Percentiles rank a stretch among this genome's conserved stretches.
Evolutionary conservation across 2,113 vertebrate genomes (phyloP).

Genomic region (Corydoras maculifer): DNA sequence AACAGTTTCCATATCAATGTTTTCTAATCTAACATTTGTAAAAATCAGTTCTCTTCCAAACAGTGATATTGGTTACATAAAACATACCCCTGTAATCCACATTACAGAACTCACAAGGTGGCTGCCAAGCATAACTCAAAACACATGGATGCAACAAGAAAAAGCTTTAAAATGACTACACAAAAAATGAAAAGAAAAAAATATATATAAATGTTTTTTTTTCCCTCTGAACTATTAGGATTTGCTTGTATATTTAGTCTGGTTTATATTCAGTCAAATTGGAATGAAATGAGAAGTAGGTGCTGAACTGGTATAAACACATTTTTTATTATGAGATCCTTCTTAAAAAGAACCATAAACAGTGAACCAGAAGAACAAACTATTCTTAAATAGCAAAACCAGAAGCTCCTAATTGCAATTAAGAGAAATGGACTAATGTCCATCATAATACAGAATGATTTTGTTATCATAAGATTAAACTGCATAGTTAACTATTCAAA

Average conservation of each 20-base stretch:
- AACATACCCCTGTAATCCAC: slow-evolving; percentile 43
- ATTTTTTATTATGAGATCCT: slow-evolving; percentile 24
- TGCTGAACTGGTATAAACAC: slow-evolving; percentile 29
- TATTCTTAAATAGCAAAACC: not conserved
- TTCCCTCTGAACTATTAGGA: slow-evolving; percentile 14
- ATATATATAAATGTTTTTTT: slow-evolving; percentile 24
- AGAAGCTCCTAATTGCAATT: not conserved
- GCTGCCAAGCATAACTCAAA: slow-evolving; percentile 52
- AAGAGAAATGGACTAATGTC: not conserved
- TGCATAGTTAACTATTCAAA: no score
- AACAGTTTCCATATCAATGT: slow-evolving; percentile 9
- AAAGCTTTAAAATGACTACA: slow-evolving; percentile 45
- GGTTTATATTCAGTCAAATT: slow-evolving; percentile 11
- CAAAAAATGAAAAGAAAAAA: not conserved
- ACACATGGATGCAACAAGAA: slow-evolving; percentile 50
- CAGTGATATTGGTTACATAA: slow-evolving; percentile 47
- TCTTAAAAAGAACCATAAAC: not conserved
- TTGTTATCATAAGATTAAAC: no score
- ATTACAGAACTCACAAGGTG: slow-evolving; percentile 48
- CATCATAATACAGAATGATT: not conserved
- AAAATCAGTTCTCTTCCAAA: slow-evolving; percentile 31
- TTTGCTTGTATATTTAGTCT: slow-evolving; percentile 23
- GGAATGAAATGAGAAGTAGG: slow-evolving; percentile 35
- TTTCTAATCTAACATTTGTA: slow-evolving; percentile 21
- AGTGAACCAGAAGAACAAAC: not conserved